Percentiles rank a stretch among this genome's conserved stretches.
Conservation (phyloP, 2,888 invertebrate species). For the Ecdyonurus torrentis region DNA sequence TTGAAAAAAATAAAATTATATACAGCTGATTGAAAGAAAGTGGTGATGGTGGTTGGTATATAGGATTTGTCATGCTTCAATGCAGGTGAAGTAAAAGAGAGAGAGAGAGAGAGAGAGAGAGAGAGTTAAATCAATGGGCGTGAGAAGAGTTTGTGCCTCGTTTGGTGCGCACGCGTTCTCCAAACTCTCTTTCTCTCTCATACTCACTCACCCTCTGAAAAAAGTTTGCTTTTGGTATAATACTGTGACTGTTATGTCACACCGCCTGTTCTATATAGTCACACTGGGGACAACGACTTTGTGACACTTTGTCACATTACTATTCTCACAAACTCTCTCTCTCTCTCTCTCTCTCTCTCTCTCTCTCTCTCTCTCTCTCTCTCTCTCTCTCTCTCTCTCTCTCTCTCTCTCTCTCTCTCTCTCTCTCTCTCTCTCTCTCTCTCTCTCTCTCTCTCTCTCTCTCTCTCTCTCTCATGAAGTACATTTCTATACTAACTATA, state of each 20-base stretch:
- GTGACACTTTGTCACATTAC: too few species aligned
- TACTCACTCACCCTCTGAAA: not conserved
- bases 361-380: not conserved
- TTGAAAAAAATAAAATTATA: too few species aligned
- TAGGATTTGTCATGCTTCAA: not conserved
- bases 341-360: not conserved
- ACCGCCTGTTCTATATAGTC: too few species aligned
- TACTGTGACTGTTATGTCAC: too few species aligned
- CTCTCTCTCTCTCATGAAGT: too few species aligned
- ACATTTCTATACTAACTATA: too few species aligned
- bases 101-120: too few species aligned
- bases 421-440: not conserved
- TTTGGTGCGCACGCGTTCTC: not conserved
- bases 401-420: not conserved
- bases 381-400: not conserved
- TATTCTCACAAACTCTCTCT: too few species aligned
- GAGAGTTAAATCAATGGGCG: constrained; percentile 3
- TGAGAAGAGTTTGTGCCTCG: not conserved
- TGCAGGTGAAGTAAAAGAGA: constrained; percentile 3
- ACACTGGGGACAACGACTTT: too few species aligned
- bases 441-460: too few species aligned
- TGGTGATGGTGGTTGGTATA: too few species aligned
- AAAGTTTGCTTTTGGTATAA: not conserved
- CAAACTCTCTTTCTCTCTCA: not conserved
- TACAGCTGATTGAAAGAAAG: not conserved